Evolutionary conservation across 2,113 vertebrate genomes (phyloP).

Genomic region (Phrynocephalus versicolor): DNA sequence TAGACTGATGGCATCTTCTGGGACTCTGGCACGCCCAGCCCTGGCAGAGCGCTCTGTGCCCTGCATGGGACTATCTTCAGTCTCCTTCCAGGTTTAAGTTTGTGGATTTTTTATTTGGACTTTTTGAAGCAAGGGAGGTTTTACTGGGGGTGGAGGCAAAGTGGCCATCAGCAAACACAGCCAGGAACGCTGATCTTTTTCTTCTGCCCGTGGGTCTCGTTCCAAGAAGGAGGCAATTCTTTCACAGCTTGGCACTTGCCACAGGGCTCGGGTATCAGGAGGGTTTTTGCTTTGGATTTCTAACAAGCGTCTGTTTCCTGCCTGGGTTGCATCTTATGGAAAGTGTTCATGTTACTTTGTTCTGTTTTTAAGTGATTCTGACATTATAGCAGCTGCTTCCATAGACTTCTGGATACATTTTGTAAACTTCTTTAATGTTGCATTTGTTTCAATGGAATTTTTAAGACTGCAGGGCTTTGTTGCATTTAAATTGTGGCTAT

Average conservation of each 20-base stretch:
- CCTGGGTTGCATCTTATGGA: not conserved
- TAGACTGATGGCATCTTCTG: too few species aligned
- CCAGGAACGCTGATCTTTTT: conserved; percentile 12
- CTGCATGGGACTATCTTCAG: too few species aligned
- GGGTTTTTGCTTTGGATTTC: not conserved
- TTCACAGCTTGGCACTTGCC: conserved; percentile 27
- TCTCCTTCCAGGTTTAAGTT: too few species aligned
- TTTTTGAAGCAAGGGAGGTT: too few species aligned
- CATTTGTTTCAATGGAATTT: conserved; percentile 33
- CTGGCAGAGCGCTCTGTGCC: too few species aligned
- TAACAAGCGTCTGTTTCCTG: conserved; percentile 1
- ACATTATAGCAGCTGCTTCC: not conserved
- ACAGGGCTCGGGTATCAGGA: accelerated
- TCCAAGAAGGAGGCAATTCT: conserved; percentile 32
- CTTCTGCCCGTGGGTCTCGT: conserved; percentile 46
- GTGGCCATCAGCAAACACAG: not conserved
- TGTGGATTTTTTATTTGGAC: too few species aligned
- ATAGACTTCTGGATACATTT: not conserved
- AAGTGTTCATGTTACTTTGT: conserved; percentile 14
- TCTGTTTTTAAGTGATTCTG: conserved; percentile 18
- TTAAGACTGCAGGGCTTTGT: conserved; percentile 18
- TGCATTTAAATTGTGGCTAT: not conserved
- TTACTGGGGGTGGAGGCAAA: not conserved
- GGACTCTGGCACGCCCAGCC: too few species aligned
- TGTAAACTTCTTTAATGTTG: conserved; percentile 44